phyloP scores from a whole-genome alignment of 2,888 invertebrate genomes.

The Notodonta ziczac region DNA sequence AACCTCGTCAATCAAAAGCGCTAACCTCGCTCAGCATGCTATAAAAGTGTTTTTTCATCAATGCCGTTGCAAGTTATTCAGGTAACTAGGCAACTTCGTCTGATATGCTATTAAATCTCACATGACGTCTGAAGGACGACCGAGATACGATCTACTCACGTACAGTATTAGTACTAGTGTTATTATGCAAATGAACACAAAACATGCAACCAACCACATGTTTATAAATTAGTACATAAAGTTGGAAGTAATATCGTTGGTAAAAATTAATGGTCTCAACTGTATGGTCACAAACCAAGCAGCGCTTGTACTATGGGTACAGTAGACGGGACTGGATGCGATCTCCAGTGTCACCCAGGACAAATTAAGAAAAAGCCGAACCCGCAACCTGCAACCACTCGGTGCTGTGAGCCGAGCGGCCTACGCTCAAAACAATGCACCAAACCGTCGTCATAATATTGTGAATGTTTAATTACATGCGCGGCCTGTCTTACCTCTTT shows the following conservation, averaged over 20 bases:
- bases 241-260: no score
- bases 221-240: neutral
- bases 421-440: no score
- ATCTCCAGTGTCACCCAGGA: no score
- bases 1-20: constrained; percentile 6
- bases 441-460: no score
- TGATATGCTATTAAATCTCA: constrained; percentile 36
- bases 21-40: constrained; percentile 14
- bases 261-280: neutral
- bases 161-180: constrained; percentile 4
- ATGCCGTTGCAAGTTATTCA: constrained; percentile 17
- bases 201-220: constrained; percentile 15
- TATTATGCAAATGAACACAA: constrained; percentile 18
- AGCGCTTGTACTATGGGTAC: no score
- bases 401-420: no score
- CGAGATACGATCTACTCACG: constrained; percentile 18
- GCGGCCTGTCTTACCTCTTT: no score
- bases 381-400: no score
- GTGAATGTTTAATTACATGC: no score
- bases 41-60: constrained; percentile 10
- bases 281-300: no score
- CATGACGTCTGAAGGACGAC: constrained; percentile 35
- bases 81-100: constrained; percentile 36
- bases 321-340: no score
- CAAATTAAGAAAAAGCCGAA: no score